phyloP scores from a whole-genome alignment of 2,888 invertebrate genomes.

The Schizotus pectinicornis region DNA sequence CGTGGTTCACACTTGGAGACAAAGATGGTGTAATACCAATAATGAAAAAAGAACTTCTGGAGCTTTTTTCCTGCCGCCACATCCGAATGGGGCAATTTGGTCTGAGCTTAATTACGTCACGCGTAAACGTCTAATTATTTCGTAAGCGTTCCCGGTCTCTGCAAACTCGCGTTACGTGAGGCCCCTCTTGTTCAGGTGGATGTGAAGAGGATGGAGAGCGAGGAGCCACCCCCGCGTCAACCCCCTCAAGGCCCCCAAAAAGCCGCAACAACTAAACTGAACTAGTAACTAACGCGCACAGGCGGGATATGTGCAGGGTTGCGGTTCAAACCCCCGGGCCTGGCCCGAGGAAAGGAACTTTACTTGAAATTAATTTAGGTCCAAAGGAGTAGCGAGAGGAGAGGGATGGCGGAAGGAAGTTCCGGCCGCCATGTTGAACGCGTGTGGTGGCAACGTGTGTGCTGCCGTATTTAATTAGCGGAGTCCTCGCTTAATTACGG shows the following conservation, averaged over 20 bases:
- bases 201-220: constrained; percentile 3
- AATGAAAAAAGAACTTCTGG: too few relatives aligned
- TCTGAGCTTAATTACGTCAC: constrained; percentile 16
- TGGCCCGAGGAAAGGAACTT: constrained; percentile 49
- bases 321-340: constrained; percentile 38
- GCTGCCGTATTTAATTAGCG: constrained; percentile 57
- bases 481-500: constrained; percentile 57
- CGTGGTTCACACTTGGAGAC: too few relatives aligned
- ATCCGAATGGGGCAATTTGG: background rate
- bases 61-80: background rate
- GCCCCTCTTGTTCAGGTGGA: constrained; percentile 17
- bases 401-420: constrained; percentile 31
- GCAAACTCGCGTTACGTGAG: constrained; percentile 19
- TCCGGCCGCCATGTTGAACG: constrained; percentile 51
- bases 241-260: constrained; percentile 28
- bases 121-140: constrained; percentile 29
- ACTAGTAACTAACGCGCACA: constrained; percentile 37
- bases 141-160: constrained; percentile 15
- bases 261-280: constrained; percentile 50
- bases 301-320: constrained; percentile 38
- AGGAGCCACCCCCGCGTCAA: constrained; percentile 1
- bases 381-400: constrained; percentile 40
- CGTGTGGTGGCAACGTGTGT: constrained; percentile 54
- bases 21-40: too few relatives aligned
- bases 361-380: constrained; percentile 58